Evolutionary conservation across 1,140 invertebrate genomes (phyloP), one percentile per base, ranked within the genome.

Genomic region (Lepidostoma basale): DNA sequence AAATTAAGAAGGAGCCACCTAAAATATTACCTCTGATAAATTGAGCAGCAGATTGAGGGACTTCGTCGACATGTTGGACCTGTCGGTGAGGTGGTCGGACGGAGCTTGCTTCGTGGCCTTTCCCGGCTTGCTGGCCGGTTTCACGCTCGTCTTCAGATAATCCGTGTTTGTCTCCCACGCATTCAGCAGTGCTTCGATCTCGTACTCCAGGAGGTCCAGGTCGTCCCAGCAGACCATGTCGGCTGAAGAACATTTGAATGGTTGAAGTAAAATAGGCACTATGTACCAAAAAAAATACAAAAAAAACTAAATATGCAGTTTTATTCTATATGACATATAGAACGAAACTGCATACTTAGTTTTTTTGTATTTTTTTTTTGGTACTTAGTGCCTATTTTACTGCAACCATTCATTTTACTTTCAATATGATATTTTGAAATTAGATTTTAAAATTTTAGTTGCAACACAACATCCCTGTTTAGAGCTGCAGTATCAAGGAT

Each of bases 151-250:
- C 22, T 26, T 25, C 56, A 60, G 40, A n/a, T 60, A 60, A 26
- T 47, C 44, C 8, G 60, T 45, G n/a, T 45, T 47, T 25, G 42
- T 62, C 25, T 62, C 40, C 60, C 40, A 47, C 3, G 60, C 60
- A 10, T 23, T 47, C 1, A 60, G 56, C 16, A 62, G 20, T 9
- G 12, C 30, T 30, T 62, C 26, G 12, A 62, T 23, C 33, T 62
- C 44, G 26, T 47, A 62, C 20, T 62, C 60, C 8, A 62, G 25
- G 22, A 30, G 6, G 14, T 62, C 60, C 14, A 22, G 22, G 10
- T 62, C 60, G 10, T 62, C 60, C 60, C 33, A 42, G 18, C 26
- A 62, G 8, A 8, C n/a, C 14, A 25, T 45, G 18, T 62, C 42
- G n/a, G 44, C 42, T 62, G 14, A 49, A 60, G 26, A 9, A 33